A percentile compares a stretch with the other conserved stretches of the same genome.
These are phyloP conservation scores for Eremobia ochroleuca DNA, from an alignment of 2,888 invertebrate species.

Conservation along the genomic window DNA sequence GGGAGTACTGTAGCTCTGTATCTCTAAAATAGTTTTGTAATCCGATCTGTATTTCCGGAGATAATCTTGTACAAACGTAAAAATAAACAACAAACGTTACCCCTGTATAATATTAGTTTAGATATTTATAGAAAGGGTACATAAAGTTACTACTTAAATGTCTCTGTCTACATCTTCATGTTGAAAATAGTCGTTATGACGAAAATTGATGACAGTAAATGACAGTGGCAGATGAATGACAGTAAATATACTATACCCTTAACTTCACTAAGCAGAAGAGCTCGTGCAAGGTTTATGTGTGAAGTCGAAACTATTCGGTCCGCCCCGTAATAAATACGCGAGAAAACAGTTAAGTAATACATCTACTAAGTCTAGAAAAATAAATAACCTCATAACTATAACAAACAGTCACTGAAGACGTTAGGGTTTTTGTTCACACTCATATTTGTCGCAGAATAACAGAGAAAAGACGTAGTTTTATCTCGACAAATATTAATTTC, in stretches of 20 bases:
- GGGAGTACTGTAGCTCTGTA: neutral
- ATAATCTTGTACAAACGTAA: neutral
- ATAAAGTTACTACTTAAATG: too few species aligned
- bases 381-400: slow-evolving; percentile 14
- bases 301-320: neutral
- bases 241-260: neutral
- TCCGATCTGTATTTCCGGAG: neutral
- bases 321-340: neutral
- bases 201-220: neutral
- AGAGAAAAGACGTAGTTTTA: slow-evolving; percentile 39
- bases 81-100: neutral
- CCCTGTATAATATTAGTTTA: neutral
- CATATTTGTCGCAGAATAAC: slow-evolving; percentile 51
- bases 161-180: too few species aligned
- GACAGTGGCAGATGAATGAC: too few species aligned
- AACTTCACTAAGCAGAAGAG: neutral
- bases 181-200: neutral
- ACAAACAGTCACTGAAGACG: slow-evolving; percentile 26
- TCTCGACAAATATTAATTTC: slow-evolving; percentile 60
- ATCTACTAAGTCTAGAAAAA: neutral
- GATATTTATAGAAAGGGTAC: neutral
- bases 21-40: neutral
- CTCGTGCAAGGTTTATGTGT: neutral
- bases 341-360: neutral
- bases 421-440: slow-evolving; percentile 42